Evolutionary conservation across 2,797 vertebrate species (phyloP), one percentile per base, ranked within the genome.

Genomic region (Gymnoscopelus braueri): DNA sequence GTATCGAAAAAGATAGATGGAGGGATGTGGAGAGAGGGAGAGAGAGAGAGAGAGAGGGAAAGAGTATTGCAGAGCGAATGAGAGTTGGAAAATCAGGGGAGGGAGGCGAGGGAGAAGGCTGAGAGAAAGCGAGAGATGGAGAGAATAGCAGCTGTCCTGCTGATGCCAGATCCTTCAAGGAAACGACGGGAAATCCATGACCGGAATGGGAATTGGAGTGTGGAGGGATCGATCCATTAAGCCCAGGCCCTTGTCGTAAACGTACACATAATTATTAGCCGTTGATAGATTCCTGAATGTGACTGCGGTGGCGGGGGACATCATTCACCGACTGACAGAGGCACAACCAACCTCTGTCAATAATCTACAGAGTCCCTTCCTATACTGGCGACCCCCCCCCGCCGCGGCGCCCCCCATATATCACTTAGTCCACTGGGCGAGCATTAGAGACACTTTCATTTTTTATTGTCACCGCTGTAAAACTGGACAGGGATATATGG

Each of bases 141-240:
- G 55, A 59, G 62, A 63, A 72, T 69, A 35, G 47, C 76, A 74
- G 68, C 67, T 23, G 52, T 58, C 67, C 35, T 72, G 68, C 63
- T 67, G 59, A 80, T 76, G 69, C 75, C 84, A 84, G 79, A 85
- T 89, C 79, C 75, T 65, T 90, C 81, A 77, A 71, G 74, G 73
- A 87, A 84, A 90, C 74, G 89, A 88, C 90, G 89, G 87, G 74
- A 89, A 92, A 90, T 92, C 90, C 67, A 91, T 92, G 83, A 49
- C 63, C 52, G 57, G 69, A 86, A 79, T 80, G 75, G 84, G 75
- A 81, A 85, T 76, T 75, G 71, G 69, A 87, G 83, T 71, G 80
- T 67, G 81, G 69, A 60, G 0, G 71, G 61, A 89, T 91, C 61
- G 77, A 93, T 92, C 87, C 60, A 64, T 87, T 87, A 87, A 82